Evolutionary conservation across 92 coral and sea anemone genomes (phyloP), one percentile per base, ranked within the genome.

Genomic region (Porites lobata): DNA sequence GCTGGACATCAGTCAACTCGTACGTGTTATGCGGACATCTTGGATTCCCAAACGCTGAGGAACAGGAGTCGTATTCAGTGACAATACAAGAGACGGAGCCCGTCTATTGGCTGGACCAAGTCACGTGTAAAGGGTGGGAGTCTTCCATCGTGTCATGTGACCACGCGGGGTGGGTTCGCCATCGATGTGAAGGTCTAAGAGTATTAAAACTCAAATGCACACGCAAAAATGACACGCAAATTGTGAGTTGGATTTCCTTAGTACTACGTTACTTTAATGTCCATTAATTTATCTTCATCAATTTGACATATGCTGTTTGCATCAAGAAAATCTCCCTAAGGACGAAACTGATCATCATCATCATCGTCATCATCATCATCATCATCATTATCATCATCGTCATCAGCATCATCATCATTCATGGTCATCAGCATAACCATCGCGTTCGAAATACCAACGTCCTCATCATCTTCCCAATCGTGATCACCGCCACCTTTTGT

Each of bases 121-220:
- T 96, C 50, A 56, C 65, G 64, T 96, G 99, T 67, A 47, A 12
- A 8, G 99, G 98, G n/a, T 87, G 83, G 65, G 99, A 96, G 79
- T 96, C 99, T 9, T 92, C 99, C 52, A 47, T 96, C 56, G 91
- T 96, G 20, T 96, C 98, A 52, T 96, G 99, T 81, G 77, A 86
- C 50, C 99, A 96, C 78, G 64, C 80, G 9, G 97, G 97, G 19
- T 88, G 96, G 91, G 81, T 86, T n/a, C 87, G 85, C 6, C 91
- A 90, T 14, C 62, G 69, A 22, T 96, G 99, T 77, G 83, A 86
- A 22, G 91, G 90, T 51, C 89, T 92, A 9, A 15, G 81, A 13
- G 94, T 95, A 8, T 93, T 96, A 56, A 87, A 78, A 50, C 67
- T 96, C 79, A 83, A 78, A 82, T 96, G 99, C 68, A 18, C 61